These are phyloP conservation scores for Chirona hameri DNA, from an alignment of 2,888 invertebrate species.

Conservation along the genomic window DNA sequence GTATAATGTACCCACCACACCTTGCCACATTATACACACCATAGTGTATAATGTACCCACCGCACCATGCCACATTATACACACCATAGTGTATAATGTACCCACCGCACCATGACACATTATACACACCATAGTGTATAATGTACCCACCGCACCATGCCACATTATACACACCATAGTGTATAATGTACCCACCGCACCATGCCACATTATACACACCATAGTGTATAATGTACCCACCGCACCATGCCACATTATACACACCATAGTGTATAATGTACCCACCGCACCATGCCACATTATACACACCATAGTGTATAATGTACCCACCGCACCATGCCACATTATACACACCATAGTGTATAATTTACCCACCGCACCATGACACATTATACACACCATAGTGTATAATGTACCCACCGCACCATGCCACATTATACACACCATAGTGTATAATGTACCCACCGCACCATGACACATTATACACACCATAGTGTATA, in stretches of 20 bases:
- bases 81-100: background rate
- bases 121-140: background rate
- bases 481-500: background rate
- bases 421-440: background rate
- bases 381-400: background rate
- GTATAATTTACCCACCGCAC: background rate
- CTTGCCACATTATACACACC: background rate
- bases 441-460: background rate
- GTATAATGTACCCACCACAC: background rate
- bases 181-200: background rate
- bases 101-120: background rate
- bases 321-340: background rate
- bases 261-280: background rate
- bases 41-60: background rate
- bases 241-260: background rate
- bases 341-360: background rate
- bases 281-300: background rate
- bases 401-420: background rate
- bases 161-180: background rate
- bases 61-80: background rate
- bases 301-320: background rate
- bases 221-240: background rate
- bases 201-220: background rate
- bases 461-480: background rate
- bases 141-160: background rate